phyloP scores from a whole-genome alignment of 2,113 vertebrate genomes.

The Campylomormyrus numenius region DNA sequence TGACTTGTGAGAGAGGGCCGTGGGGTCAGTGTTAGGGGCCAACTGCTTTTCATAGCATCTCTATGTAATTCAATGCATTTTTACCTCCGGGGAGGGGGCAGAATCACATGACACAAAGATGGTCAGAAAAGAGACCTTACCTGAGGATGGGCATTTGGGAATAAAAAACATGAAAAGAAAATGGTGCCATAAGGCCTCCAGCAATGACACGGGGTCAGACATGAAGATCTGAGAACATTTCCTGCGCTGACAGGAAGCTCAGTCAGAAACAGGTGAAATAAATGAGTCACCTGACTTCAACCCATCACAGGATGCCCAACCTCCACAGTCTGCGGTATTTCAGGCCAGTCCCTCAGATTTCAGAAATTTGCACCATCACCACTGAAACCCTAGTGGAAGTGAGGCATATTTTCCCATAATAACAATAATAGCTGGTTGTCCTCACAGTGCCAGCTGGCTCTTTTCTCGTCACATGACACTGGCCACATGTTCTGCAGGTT shows the following conservation, averaged over 20 bases:
- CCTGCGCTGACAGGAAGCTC: not conserved
- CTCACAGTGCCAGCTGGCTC: constrained; percentile 69
- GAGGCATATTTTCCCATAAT: not conserved
- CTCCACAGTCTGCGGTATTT: not conserved
- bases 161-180: not conserved
- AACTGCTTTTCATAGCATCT: not conserved
- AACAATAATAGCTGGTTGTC: constrained; percentile 49
- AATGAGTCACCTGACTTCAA: not conserved
- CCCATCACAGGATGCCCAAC: not conserved
- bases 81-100: not conserved
- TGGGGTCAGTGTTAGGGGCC: not conserved
- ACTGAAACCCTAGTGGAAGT: not conserved
- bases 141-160: not conserved
- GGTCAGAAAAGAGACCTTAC: not conserved
- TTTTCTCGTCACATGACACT: constrained; percentile 78
- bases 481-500: constrained; percentile 77
- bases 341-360: not conserved
- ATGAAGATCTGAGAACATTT: not conserved
- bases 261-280: not conserved
- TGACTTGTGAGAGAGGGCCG: not conserved
- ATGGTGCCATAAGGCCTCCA: not conserved
- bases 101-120: not conserved
- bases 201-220: not conserved
- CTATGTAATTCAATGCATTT: not conserved
- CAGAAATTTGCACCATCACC: not conserved